These are phyloP conservation scores for Mus spretus DNA, from an alignment of 2,797 vertebrate species.

Conservation along the genomic window DNA sequence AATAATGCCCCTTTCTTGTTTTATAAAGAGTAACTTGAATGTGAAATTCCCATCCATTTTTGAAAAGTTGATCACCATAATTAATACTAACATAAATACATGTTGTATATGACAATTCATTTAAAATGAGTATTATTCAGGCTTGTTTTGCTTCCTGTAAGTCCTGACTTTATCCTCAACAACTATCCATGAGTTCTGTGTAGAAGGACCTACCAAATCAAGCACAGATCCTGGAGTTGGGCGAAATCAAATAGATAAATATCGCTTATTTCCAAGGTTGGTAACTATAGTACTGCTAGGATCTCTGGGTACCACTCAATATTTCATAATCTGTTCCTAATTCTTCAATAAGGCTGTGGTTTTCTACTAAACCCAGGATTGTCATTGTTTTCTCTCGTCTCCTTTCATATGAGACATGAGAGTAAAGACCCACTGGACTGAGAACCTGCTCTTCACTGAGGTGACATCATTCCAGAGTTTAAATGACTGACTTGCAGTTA, in stretches of 20 bases:
- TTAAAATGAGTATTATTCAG: background rate
- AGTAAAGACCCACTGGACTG: background rate
- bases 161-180: background rate
- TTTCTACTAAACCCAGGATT: background rate
- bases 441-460: background rate
- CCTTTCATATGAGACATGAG: background rate
- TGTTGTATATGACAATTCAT: background rate
- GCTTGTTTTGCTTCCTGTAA: background rate
- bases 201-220: background rate
- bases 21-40: slow-evolving; percentile 8
- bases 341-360: background rate
- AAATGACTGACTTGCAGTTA: slow-evolving; percentile 35
- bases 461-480: background rate
- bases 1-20: background rate
- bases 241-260: background rate
- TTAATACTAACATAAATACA: background rate
- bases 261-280: background rate
- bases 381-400: background rate
- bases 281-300: background rate
- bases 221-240: background rate
- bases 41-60: background rate
- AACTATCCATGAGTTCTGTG: background rate
- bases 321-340: background rate
- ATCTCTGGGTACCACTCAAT: background rate
- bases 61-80: background rate